A percentile compares a stretch with the other conserved stretches of the same genome.
Conservation (phyloP, 2,113 vertebrate genomes). For the Cryptomyrus ogoouensis region DNA sequence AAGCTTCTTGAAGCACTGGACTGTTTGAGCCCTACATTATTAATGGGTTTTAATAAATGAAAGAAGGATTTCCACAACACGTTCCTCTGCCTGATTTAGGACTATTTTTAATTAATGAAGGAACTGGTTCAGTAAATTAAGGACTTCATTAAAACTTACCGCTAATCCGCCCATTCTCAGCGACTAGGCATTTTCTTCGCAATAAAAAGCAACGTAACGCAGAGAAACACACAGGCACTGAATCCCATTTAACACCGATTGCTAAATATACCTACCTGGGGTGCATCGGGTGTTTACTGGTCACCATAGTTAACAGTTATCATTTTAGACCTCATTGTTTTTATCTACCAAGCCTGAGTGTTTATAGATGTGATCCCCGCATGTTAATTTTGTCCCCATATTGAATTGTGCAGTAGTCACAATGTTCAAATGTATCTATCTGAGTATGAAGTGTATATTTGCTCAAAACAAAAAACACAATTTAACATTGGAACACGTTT, state of each 20-base stretch:
- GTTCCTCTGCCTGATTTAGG: neutral
- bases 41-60: constrained; percentile 2
- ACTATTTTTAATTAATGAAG: constrained; percentile 1
- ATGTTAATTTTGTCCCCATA: too few species aligned
- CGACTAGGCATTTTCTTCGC: neutral
- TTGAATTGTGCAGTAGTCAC: neutral
- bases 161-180: neutral
- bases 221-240: neutral
- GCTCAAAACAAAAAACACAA: neutral
- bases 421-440: neutral
- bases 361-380: too few species aligned
- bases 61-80: neutral
- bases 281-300: neutral
- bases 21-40: neutral
- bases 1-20: neutral
- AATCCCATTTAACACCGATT: neutral
- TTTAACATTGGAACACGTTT: neutral
- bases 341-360: neutral
- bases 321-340: neutral
- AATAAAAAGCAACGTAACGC: neutral
- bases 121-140: neutral
- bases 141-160: neutral
- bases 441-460: neutral
- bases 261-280: neutral
- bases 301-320: neutral